Percentiles rank a stretch among this genome's conserved stretches.
Conservation (phyloP, 2,113 vertebrate genomes). For the Scortum barcoo region DNA sequence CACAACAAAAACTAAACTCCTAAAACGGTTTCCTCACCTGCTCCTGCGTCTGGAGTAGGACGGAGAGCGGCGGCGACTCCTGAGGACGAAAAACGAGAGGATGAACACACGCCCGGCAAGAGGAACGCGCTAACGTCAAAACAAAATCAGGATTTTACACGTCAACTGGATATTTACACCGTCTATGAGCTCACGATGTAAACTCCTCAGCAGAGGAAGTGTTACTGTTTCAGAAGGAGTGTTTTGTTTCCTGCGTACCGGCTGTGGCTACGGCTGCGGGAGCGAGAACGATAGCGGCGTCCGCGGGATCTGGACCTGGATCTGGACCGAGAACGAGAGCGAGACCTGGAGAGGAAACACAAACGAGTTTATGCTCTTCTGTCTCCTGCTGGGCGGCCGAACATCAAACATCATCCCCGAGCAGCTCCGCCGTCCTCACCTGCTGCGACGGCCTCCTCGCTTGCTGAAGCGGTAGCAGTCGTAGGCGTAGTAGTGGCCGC, state of each 20-base stretch:
- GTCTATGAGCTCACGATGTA: too few species aligned
- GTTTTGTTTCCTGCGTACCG: slow-evolving; percentile 60
- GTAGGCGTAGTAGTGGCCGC: slow-evolving; percentile 88
- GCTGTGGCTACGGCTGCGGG: slow-evolving; percentile 84
- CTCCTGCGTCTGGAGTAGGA: slow-evolving; percentile 86
- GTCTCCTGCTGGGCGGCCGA: not conserved
- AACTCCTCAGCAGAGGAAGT: not conserved
- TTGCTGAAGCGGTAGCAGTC: slow-evolving; percentile 89
- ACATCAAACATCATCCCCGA: too few species aligned
- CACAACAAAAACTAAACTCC: not conserved
- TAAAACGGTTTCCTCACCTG: slow-evolving; percentile 71
- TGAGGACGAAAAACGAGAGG: not conserved
- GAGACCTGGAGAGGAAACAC: slow-evolving; percentile 61
- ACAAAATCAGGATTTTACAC: too few species aligned
- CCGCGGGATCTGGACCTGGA: slow-evolving; percentile 86
- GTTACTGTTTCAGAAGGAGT: not conserved
- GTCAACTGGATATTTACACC: not conserved
- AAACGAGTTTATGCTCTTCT: not conserved
- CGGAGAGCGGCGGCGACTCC: slow-evolving; percentile 82
- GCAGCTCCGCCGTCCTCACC: too few species aligned
- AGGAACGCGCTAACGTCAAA: too few species aligned
- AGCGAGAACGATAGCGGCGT: slow-evolving; percentile 82
- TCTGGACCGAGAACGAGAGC: slow-evolving; percentile 77
- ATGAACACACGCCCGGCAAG: too few species aligned
- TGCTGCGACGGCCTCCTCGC: slow-evolving; percentile 83